Conservation (phyloP, 2,113 vertebrate genomes). For the Phaethon lepturus region DNA sequence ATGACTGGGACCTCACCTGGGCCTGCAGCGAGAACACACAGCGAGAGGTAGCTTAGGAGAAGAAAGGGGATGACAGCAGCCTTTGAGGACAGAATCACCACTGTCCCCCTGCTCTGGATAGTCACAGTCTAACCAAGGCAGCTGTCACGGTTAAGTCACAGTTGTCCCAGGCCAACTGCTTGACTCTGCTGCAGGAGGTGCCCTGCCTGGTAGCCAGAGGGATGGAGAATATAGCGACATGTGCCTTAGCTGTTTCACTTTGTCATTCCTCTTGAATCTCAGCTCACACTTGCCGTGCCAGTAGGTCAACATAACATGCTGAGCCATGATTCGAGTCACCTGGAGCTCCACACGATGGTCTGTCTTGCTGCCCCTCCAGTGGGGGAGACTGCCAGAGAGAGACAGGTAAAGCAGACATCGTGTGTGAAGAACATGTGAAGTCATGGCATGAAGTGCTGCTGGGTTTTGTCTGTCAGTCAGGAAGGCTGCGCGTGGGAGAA, state of each 20-base stretch:
- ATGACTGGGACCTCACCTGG: fast-evolving
- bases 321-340: neutral
- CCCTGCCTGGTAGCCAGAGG: neutral
- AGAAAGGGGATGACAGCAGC: neutral
- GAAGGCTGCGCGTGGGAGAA: neutral
- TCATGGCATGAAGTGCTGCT: neutral
- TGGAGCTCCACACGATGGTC: fast-evolving
- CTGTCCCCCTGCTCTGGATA: neutral
- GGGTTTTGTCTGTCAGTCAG: neutral
- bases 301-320: neutral
- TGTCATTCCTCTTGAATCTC: neutral
- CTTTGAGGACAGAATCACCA: neutral
- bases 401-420: fast-evolving
- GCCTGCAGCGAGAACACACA: neutral
- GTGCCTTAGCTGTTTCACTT: neutral
- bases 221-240: neutral
- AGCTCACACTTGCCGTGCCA: neutral
- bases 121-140: neutral
- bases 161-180: neutral
- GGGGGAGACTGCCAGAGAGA: neutral
- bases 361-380: neutral
- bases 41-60: neutral
- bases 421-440: neutral
- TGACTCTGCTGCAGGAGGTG: neutral
- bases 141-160: neutral